A percentile compares a stretch with the other conserved stretches of the same genome.
Conservation (phyloP, 2,888 invertebrate genomes). For the Saturnia pavonia region DNA sequence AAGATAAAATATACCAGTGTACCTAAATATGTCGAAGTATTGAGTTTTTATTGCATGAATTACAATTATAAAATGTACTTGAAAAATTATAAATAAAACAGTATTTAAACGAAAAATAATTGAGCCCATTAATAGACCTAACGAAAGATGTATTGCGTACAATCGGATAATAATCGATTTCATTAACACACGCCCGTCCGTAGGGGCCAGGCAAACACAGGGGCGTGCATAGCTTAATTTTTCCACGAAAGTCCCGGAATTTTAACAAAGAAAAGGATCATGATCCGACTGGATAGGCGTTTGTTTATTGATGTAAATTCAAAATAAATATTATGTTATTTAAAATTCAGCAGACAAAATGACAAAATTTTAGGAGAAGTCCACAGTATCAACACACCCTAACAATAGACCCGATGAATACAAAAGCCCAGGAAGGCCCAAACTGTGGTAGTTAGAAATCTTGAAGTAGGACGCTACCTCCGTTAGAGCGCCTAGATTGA, state of each 20-base stretch:
- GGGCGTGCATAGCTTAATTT: conserved; percentile 42
- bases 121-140: conserved; percentile 37
- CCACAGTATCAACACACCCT: not conserved
- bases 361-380: too few relatives aligned
- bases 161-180: conserved; percentile 63
- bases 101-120: conserved; percentile 18
- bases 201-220: conserved; percentile 43
- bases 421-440: not conserved
- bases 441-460: not conserved
- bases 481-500: not conserved
- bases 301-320: not conserved
- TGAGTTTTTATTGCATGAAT: too few relatives aligned
- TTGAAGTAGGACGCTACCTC: not conserved
- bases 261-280: conserved; percentile 32
- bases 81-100: not conserved
- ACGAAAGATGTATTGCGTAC: conserved; percentile 46
- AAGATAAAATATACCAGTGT: too few relatives aligned
- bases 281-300: conserved; percentile 25
- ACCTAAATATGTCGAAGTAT: too few relatives aligned
- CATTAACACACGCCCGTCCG: conserved; percentile 54
- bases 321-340: too few relatives aligned
- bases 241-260: conserved; percentile 44
- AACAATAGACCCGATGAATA: conserved; percentile 18
- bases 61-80: not conserved
- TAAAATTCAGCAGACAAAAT: too few relatives aligned